Evolutionary conservation across 2,888 invertebrate species (phyloP), one percentile per base, ranked within the genome.

Genomic region (Nineta flava): DNA sequence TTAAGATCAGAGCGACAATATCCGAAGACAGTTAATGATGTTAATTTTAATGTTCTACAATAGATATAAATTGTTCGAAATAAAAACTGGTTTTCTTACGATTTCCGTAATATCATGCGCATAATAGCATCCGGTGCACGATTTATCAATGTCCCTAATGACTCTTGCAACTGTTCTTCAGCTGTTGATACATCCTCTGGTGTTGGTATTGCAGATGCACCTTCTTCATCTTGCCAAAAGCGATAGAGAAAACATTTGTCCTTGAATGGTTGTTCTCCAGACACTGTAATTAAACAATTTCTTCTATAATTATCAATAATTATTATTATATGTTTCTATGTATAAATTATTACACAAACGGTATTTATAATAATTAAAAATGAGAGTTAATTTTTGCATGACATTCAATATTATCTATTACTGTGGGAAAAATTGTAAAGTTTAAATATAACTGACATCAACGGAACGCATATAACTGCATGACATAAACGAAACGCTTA

Each of bases 211-310:
- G 69, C 65, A 15, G 71, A 70, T 15, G 72, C 71, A 19, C 74
- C 75, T 52, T 81, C 76, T 61, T 81, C 80, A 63, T 85, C 84
- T 63, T 81, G 77, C 62, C 79, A 77, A 72, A 87, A 87, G 52
- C 85, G 81, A 69, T 87, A 87, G 59, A 86, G 77, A 62, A 86
- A 76, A 65, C 82, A 82, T 70, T 85, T 84, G 72, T 87, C 87
- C 65, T 81, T 79, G 69, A 87, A 87, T 47, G 83, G 80, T 61
- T 86, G 83, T 60, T 87, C 86, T 57, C 79, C 76, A 57, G 79
- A 80, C 51, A 85, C 86, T 85, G 65, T 50, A 64, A 62, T 49
- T 51, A 32, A 38, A 40, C n/a, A 48, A 26, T 26, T 26, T 26
- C 26, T 26, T 26, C 26, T 26, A 26, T 26, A 26, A 26, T n/a